phyloP scores from a whole-genome alignment of 2,113 vertebrate species.

The Petrocephalus zakoni region DNA sequence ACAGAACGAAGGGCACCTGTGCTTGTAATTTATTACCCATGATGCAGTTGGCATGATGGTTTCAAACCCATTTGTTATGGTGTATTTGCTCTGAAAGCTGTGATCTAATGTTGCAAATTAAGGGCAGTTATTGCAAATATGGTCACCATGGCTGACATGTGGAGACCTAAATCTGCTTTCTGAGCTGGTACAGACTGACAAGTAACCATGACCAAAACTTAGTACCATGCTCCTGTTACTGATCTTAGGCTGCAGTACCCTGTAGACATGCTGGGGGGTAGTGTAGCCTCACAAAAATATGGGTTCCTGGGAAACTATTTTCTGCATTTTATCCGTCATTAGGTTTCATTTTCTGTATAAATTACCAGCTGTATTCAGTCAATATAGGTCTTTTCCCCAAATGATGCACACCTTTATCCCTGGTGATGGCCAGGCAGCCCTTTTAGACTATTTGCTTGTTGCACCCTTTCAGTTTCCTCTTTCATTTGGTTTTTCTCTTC shows the following conservation, averaged over 20 bases:
- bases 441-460: neutral
- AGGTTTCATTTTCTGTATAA: constrained; percentile 55
- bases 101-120: neutral
- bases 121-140: constrained; percentile 1
- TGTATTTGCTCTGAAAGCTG: neutral
- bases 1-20: neutral
- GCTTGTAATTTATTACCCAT: neutral
- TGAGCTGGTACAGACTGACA: constrained; percentile 25
- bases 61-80: neutral
- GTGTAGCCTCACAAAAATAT: constrained; percentile 47
- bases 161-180: neutral
- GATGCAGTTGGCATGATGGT: neutral
- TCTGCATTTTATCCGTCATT: constrained; percentile 58
- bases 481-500: neutral
- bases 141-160: neutral
- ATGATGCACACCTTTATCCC: constrained; percentile 49
- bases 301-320: constrained; percentile 38
- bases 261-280: constrained; percentile 59
- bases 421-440: constrained; percentile 33
- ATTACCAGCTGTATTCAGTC: constrained; percentile 58
- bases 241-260: constrained; percentile 43
- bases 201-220: constrained; percentile 19
- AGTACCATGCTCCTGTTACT: constrained; percentile 6
- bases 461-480: neutral
- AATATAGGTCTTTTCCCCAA: constrained; percentile 52